Evolutionary conservation across 1,140 invertebrate species (phyloP).

Genomic region (Brachionus angularis): DNA sequence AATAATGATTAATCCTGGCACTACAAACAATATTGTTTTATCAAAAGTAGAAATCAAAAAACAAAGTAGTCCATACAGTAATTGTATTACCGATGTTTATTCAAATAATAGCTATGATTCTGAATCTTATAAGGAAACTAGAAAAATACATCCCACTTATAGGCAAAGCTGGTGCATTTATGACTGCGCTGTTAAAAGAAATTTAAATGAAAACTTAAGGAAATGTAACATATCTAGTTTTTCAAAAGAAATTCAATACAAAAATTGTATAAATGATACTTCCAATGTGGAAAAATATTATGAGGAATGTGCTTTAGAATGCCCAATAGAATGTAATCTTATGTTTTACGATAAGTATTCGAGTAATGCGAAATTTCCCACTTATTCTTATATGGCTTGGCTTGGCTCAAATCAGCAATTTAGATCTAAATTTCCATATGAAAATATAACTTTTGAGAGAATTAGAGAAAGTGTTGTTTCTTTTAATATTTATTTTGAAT

Average conservation of each 20-base stretch:
- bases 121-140: constrained; percentile 1
- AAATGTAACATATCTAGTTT: not conserved
- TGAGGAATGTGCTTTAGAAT: not conserved
- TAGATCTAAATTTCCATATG: not conserved
- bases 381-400: not conserved
- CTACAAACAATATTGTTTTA: constrained; percentile 10
- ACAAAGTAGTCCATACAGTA: not conserved
- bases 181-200: not conserved
- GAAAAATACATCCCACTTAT: not conserved
- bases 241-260: not conserved
- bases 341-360: not conserved
- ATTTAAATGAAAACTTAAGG: not conserved
- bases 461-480: constrained; percentile 4
- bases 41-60: not conserved
- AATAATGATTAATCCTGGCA: not conserved
- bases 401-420: not conserved
- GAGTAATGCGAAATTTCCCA: not conserved
- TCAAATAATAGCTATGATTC: not conserved
- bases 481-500: constrained; percentile 21
- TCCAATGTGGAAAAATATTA: constrained; percentile 1
- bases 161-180: not conserved
- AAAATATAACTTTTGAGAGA: not conserved
- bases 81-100: not conserved
- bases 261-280: not conserved
- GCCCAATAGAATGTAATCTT: constrained; percentile 31